Percentiles rank a stretch among this genome's conserved stretches.
phyloP scores from a whole-genome alignment of 1,140 invertebrate species.

The Scaptodrosophila lebanonensis region DNA sequence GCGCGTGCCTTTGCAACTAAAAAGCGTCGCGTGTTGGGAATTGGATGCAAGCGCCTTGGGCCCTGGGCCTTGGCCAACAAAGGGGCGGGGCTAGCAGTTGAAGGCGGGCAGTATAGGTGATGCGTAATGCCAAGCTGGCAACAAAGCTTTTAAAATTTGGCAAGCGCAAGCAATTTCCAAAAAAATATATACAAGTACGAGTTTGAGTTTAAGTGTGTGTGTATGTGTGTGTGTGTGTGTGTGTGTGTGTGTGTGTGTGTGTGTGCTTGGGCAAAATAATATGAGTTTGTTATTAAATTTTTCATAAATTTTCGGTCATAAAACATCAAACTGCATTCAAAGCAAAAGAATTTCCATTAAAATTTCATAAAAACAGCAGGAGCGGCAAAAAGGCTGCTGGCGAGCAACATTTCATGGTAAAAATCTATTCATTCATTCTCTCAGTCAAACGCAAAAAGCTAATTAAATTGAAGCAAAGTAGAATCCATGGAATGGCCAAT shows the following conservation, averaged over 20 bases:
- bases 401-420: conserved; percentile 15
- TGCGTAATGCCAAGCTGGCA: too few species aligned
- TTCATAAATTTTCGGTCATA: conserved; percentile 12
- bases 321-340: too few species aligned
- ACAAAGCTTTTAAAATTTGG: background rate
- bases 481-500: background rate
- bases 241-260: too few species aligned
- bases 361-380: conserved; percentile 11
- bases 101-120: too few species aligned
- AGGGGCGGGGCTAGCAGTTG: too few species aligned
- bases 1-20: background rate
- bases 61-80: conserved; percentile 1
- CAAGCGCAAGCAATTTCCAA: too few species aligned
- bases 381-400: too few species aligned
- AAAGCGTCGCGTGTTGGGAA: conserved; percentile 12
- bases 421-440: conserved; percentile 11
- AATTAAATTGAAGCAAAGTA: conserved; percentile 34
- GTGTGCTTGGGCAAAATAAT: too few species aligned
- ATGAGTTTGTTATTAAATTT: conserved; percentile 6
- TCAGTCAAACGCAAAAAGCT: conserved; percentile 7
- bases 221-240: too few species aligned
- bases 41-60: background rate
- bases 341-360: conserved; percentile 39
- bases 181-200: too few species aligned
- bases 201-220: too few species aligned